Evolutionary conservation across 2,113 vertebrate genomes (phyloP).

Genomic region (Mystacornis crossleyi): DNA sequence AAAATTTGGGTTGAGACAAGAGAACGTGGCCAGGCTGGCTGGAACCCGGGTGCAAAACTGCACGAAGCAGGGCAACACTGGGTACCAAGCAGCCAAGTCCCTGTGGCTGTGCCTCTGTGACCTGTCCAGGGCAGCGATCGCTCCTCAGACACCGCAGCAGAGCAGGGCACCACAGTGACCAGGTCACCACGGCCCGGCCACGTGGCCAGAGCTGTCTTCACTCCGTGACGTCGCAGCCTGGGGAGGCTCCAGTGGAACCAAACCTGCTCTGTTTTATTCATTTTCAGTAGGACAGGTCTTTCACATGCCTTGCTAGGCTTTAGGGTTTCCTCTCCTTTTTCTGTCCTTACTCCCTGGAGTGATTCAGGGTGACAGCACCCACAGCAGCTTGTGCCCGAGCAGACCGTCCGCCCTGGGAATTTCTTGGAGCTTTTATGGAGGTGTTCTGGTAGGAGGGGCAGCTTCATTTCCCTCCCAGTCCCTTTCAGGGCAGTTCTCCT

Average conservation of each 20-base stretch:
- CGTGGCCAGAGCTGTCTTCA: rapidly evolving
- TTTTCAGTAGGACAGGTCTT: neutral
- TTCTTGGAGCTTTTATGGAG: rapidly evolving
- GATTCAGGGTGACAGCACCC: neutral
- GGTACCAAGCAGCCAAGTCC: neutral
- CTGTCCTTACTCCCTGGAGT: rapidly evolving
- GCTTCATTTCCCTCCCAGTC: neutral
- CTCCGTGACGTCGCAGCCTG: rapidly evolving
- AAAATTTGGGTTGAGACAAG: neutral
- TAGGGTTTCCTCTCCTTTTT: neutral
- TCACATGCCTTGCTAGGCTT: neutral
- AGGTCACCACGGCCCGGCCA: neutral
- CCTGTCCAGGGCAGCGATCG: rapidly evolving
- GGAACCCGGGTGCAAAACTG: neutral
- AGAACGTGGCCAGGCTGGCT: neutral
- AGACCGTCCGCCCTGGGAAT: neutral
- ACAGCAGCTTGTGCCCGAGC: neutral
- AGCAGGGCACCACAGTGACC: neutral
- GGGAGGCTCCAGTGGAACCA: neutral
- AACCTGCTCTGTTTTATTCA: neutral
- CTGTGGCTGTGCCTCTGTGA: neutral
- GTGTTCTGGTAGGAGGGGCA: neutral
- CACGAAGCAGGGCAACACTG: rapidly evolving
- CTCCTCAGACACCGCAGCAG: neutral
- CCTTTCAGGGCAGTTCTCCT: neutral